Conservation (phyloP, 2,797 vertebrate species). For the Cichlasoma orientale region DNA sequence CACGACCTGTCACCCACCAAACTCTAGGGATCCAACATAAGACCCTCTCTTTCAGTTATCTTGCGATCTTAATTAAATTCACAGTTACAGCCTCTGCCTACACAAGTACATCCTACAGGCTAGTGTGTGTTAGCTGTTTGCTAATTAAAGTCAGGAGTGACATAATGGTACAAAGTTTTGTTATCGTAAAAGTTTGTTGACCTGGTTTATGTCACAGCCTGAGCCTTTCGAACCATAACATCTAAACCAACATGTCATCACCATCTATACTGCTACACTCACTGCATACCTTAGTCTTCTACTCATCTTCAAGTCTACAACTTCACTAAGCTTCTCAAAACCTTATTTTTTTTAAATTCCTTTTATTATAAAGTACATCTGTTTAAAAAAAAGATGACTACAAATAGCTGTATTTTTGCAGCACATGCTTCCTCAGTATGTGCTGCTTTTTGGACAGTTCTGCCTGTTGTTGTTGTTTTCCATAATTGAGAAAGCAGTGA, state of each 20-base stretch:
- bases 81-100: slow-evolving; percentile 24
- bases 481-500: neutral
- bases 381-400: neutral
- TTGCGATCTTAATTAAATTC: slow-evolving; percentile 55
- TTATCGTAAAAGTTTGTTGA: slow-evolving; percentile 46
- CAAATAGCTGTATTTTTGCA: too few relatives aligned
- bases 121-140: slow-evolving; percentile 8
- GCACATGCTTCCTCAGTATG: neutral
- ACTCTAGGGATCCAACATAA: slow-evolving; percentile 43
- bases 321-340: neutral
- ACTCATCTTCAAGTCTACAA: neutral
- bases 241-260: neutral
- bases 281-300: neutral
- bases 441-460: neutral
- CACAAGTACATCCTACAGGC: neutral
- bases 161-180: slow-evolving; percentile 35
- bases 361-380: neutral
- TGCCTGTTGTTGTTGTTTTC: neutral
- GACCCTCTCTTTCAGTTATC: slow-evolving; percentile 32
- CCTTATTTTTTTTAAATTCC: neutral
- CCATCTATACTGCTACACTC: neutral
- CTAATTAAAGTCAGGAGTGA: slow-evolving; percentile 56
- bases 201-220: slow-evolving; percentile 49
- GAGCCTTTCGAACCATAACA: slow-evolving; percentile 54
- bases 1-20: slow-evolving; percentile 33